phyloP scores from a whole-genome alignment of 2,113 vertebrate genomes.

The Xyliphius kryptos region DNA sequence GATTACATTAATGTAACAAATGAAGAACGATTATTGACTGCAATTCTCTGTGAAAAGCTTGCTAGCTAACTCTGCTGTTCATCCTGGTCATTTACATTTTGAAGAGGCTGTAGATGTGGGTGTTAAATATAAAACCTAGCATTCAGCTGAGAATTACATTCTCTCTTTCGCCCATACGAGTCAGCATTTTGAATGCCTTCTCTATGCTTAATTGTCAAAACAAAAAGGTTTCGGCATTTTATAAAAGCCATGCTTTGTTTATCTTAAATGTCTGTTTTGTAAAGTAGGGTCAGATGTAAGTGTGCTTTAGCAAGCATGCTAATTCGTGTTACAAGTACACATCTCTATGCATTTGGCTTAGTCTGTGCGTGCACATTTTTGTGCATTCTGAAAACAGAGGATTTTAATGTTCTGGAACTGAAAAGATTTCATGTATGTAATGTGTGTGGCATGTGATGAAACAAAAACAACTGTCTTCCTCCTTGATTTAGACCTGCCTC shows the following conservation, averaged over 20 bases:
- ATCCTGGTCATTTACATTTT: not conserved
- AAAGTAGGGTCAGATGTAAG: conserved; percentile 12
- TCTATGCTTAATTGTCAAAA: conserved; percentile 28
- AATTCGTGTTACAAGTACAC: conserved; percentile 28
- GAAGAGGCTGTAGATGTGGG: no score
- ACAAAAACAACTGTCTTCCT: conserved; percentile 22
- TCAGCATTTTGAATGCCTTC: conserved; percentile 18
- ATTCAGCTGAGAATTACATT: conserved; percentile 4
- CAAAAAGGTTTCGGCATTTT: conserved; percentile 25
- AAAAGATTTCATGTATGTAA: conserved; percentile 22
- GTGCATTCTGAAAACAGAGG: conserved; percentile 11
- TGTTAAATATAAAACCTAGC: conserved; percentile 28
- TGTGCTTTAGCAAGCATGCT: conserved; percentile 29
- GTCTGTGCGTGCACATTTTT: conserved; percentile 16
- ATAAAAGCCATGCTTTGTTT: conserved; percentile 45
- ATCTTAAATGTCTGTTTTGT: conserved; percentile 28
- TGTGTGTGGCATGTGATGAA: no score
- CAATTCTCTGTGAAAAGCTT: conserved; percentile 9
- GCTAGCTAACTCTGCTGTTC: not conserved
- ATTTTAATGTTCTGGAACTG: not conserved
- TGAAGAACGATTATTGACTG: not conserved
- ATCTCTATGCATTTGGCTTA: conserved; percentile 41
- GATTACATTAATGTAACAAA: conserved; percentile 30
- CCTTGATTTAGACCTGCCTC: conserved; percentile 5
- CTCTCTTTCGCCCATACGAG: conserved; percentile 2